phyloP scores from a whole-genome alignment of 2,888 invertebrate species.

The Eupithecia abbreviata region DNA sequence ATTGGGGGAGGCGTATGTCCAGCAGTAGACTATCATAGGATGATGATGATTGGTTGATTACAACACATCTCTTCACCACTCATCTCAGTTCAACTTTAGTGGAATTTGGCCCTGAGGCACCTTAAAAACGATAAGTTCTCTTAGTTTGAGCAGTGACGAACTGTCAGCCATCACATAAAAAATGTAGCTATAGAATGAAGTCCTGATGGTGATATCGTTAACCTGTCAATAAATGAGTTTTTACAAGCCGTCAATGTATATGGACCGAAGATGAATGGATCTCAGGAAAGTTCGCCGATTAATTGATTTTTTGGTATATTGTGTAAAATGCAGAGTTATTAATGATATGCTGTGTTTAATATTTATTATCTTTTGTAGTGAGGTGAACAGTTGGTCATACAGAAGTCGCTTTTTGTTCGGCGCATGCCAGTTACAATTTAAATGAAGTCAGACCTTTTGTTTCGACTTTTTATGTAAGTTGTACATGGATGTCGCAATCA shows the following conservation, averaged over 20 bases:
- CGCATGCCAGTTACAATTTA: background rate
- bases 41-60: no score
- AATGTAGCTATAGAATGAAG: background rate
- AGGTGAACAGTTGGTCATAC: slow-evolving; percentile 14
- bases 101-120: background rate
- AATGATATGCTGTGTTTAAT: slow-evolving; percentile 32
- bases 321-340: slow-evolving; percentile 44
- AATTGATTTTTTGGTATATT: slow-evolving; percentile 53
- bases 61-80: no score
- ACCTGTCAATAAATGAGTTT: slow-evolving; percentile 51
- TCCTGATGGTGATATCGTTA: slow-evolving; percentile 47
- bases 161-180: background rate
- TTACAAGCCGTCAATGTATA: slow-evolving; percentile 48
- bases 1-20: no score
- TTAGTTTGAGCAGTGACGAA: background rate
- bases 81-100: no score
- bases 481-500: background rate
- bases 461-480: background rate
- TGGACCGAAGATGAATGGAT: slow-evolving; percentile 53
- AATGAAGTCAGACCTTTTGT: slow-evolving; percentile 3
- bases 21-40: no score
- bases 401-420: slow-evolving; percentile 17
- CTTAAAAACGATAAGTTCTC: background rate
- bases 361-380: slow-evolving; percentile 31
- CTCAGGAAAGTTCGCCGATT: slow-evolving; percentile 52